phyloP scores from a whole-genome alignment of 64 coral and sea anemone species.

The Stichodactyla helianthus region DNA sequence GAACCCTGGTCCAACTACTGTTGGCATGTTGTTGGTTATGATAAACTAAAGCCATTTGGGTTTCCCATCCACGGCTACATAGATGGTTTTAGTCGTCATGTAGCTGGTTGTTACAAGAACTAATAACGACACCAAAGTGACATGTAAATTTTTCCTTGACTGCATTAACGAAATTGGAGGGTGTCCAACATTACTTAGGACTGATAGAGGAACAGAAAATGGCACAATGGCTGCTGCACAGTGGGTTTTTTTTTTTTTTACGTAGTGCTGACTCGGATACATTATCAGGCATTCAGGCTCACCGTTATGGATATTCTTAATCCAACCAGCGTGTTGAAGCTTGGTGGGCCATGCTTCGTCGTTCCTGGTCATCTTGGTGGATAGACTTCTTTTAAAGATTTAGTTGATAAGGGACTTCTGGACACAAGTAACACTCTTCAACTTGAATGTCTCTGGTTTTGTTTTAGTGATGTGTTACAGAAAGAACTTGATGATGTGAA shows the following conservation, averaged over 20 bases:
- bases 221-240: constrained; percentile 10
- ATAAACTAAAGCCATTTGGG: constrained; percentile 15
- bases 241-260: not conserved
- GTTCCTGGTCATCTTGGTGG: constrained; percentile 27
- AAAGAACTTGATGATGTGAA: constrained; percentile 9
- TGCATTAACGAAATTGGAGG: not conserved
- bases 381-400: constrained; percentile 21
- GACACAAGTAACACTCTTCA: not conserved
- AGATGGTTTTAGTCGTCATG: not conserved
- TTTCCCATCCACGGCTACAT: constrained; percentile 18
- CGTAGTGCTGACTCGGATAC: not conserved
- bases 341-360: constrained; percentile 16
- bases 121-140: not conserved
- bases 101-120: not conserved
- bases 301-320: constrained; percentile 8
- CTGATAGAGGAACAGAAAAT: constrained; percentile 8
- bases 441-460: constrained; percentile 25
- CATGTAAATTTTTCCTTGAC: not conserved
- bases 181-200: not conserved
- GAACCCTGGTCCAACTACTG: not conserved
- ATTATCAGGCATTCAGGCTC: not conserved
- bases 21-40: not conserved
- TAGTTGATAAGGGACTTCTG: not conserved
- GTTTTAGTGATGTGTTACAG: constrained; percentile 23
- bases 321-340: not conserved